Evolutionary conservation across 2,888 invertebrate species (phyloP).

Genomic region (Amiota mariae): DNA sequence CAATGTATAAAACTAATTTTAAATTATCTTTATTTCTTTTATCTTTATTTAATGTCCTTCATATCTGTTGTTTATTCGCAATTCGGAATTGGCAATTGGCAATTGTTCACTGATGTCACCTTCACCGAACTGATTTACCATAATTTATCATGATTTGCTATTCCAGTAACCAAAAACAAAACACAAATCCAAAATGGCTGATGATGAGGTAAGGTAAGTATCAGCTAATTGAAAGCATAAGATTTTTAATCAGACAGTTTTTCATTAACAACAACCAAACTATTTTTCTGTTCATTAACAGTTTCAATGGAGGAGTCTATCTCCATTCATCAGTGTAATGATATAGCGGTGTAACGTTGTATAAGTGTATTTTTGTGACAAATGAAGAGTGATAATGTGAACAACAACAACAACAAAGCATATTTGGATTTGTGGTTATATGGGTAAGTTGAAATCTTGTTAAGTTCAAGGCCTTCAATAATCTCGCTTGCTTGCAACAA

Average conservation of each 20-base stretch:
- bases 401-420: background rate
- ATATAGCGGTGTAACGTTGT: no score
- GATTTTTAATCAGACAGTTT: no score
- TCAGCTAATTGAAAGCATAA: slow-evolving; percentile 41
- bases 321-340: no score
- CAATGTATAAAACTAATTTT: background rate
- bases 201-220: slow-evolving; percentile 95
- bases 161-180: slow-evolving; percentile 67
- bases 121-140: no score
- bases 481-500: no score
- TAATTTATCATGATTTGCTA: background rate
- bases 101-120: no score
- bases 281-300: no score
- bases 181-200: slow-evolving; percentile 83
- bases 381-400: background rate
- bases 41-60: background rate
- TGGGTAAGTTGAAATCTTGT: background rate
- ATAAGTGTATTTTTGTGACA: no score
- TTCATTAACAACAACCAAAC: no score
- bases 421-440: no score
- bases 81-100: background rate
- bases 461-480: background rate
- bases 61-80: no score
- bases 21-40: background rate
- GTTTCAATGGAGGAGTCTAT: no score